phyloP scores from a whole-genome alignment of 1,140 invertebrate genomes.

The Caenorhabditis inopinata region DNA sequence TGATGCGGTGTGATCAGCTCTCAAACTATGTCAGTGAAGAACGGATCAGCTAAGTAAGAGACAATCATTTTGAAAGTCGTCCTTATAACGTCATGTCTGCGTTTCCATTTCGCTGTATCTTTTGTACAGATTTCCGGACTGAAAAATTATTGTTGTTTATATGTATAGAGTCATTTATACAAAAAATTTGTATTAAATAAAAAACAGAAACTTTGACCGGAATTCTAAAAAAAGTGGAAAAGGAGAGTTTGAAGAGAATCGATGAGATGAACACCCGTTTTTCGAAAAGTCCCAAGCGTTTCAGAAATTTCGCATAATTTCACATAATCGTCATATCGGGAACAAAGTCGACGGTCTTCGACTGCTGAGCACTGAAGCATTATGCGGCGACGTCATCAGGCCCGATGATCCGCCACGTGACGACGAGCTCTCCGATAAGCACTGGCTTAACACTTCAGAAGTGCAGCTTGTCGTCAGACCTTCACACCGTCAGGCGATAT shows the following conservation, averaged over 20 bases:
- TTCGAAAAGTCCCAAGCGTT: too few species aligned
- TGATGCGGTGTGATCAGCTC: too few species aligned
- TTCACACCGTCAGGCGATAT: conserved; percentile 25
- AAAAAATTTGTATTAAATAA: too few species aligned
- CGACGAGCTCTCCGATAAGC: background rate
- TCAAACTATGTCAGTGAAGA: too few species aligned
- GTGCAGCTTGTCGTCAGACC: conserved; percentile 11
- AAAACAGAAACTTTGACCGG: background rate
- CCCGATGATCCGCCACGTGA: background rate
- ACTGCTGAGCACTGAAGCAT: background rate
- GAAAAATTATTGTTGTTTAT: too few species aligned
- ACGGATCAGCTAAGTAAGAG: too few species aligned
- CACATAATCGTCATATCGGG: background rate
- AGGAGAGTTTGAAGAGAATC: background rate
- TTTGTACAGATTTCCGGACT: too few species aligned
- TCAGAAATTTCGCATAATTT: background rate
- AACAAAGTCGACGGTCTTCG: conserved; percentile 19
- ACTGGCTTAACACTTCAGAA: background rate
- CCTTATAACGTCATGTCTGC: too few species aligned
- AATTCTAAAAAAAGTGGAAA: background rate
- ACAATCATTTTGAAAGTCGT: too few species aligned
- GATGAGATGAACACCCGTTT: background rate
- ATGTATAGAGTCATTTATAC: too few species aligned
- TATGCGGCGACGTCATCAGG: background rate
- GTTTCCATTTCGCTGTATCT: too few species aligned